Evolutionary conservation across 2,113 vertebrate species (phyloP).

Genomic region (Aptenodytes patagonicus): DNA sequence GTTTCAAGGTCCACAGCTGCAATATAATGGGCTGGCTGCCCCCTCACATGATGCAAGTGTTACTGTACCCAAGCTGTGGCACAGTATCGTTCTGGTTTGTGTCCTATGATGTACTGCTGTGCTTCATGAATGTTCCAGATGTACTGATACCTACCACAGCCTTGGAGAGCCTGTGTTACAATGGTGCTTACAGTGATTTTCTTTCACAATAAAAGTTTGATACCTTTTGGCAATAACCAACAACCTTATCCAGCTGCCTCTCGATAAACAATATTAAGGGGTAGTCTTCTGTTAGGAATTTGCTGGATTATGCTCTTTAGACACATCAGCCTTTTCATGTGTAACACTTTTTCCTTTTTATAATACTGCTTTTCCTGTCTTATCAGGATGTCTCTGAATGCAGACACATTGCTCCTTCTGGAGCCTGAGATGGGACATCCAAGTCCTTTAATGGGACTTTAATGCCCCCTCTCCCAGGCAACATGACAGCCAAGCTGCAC

Average conservation of each 20-base stretch:
- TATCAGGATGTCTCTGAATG: not conserved
- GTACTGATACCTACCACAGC: not conserved
- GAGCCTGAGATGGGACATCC: not conserved
- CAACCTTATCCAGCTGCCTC: not conserved
- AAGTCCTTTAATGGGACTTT: not conserved
- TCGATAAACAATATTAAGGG: not conserved
- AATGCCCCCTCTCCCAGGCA: not conserved
- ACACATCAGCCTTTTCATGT: not conserved
- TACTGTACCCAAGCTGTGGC: not conserved
- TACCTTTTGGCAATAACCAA: not conserved
- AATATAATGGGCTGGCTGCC: not conserved
- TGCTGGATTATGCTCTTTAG: not conserved
- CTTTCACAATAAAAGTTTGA: not conserved
- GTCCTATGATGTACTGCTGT: not conserved
- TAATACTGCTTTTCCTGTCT: not conserved
- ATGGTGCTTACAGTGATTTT: not conserved
- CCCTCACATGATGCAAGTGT: not conserved
- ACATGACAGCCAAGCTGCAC: not conserved
- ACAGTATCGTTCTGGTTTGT: not conserved
- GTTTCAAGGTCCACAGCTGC: not conserved
- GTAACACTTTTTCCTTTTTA: not conserved
- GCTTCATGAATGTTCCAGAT: not conserved
- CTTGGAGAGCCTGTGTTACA: not conserved
- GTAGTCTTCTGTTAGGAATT: not conserved
- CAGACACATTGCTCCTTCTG: not conserved